Conservation (phyloP, 2,888 invertebrate genomes). For the Spilarctia lutea region DNA sequence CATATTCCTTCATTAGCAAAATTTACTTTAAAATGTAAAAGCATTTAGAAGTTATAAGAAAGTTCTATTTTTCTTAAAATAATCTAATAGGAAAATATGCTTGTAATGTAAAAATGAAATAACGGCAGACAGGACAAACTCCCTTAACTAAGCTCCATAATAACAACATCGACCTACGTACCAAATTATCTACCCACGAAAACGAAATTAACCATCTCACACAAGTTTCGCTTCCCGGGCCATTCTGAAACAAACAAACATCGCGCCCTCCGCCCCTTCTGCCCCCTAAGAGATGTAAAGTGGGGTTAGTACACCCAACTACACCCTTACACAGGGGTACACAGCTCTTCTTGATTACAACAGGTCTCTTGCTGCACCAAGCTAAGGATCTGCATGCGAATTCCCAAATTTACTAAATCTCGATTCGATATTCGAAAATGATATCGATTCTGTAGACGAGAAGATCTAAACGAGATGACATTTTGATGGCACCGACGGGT, state of each 20-base stretch:
- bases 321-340: constrained; percentile 54
- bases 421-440: constrained; percentile 70
- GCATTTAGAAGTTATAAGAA: background rate
- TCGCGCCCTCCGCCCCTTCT: constrained; percentile 47
- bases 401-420: constrained; percentile 76
- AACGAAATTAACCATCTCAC: constrained; percentile 63
- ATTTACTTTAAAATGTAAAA: background rate
- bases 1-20: background rate
- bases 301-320: constrained; percentile 47
- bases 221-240: constrained; percentile 59
- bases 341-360: constrained; percentile 62
- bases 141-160: constrained; percentile 44
- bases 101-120: constrained; percentile 36
- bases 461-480: constrained; percentile 64
- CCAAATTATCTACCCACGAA: constrained; percentile 62
- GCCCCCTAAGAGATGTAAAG: constrained; percentile 45
- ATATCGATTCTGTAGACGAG: constrained; percentile 64
- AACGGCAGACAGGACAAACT: constrained; percentile 40
- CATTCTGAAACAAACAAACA: constrained; percentile 64
- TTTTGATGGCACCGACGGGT: constrained; percentile 64
- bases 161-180: constrained; percentile 54
- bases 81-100: constrained; percentile 27
- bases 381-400: constrained; percentile 79
- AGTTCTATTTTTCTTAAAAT: constrained; percentile 15
- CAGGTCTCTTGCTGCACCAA: constrained; percentile 66